Conservation (phyloP, 1,140 invertebrate species). For the Macrotrachela quadricornifera region DNA sequence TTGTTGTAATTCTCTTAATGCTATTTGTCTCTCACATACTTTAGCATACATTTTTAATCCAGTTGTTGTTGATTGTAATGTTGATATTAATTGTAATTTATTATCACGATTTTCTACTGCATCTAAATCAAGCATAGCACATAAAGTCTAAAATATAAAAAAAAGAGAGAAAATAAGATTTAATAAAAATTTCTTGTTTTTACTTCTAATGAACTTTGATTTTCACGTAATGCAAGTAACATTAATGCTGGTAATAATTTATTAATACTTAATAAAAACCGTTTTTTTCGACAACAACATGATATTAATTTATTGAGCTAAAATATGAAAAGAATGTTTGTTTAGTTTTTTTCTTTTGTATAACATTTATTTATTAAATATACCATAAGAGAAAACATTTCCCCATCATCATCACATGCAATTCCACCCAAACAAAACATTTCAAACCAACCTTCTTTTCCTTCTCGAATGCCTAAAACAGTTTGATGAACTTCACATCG, state of each 20-base stretch:
- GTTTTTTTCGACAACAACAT: conserved; percentile 56
- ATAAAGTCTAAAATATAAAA: conserved; percentile 42
- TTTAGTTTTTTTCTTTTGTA: too few relatives aligned
- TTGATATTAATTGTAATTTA: conserved; percentile 50
- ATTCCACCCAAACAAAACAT: conserved; percentile 48
- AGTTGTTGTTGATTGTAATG: conserved; percentile 48
- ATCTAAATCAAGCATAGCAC: conserved; percentile 59
- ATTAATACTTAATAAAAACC: conserved; percentile 46
- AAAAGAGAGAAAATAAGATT: not conserved
- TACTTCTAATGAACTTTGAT: conserved; percentile 33
- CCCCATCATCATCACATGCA: conserved; percentile 46
- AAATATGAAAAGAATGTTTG: not conserved
- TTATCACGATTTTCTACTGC: conserved; percentile 40
- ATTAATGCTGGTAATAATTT: conserved; percentile 50
- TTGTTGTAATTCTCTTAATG: conserved; percentile 58
- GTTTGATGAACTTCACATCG: conserved; percentile 54
- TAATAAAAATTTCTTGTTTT: not conserved
- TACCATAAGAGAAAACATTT: conserved; percentile 56
- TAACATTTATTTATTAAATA: conserved; percentile 11
- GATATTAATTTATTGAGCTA: conserved; percentile 46
- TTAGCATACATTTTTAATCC: conserved; percentile 48
- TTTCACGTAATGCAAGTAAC: conserved; percentile 48
- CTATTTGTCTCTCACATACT: conserved; percentile 49
- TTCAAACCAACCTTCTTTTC: conserved; percentile 52
- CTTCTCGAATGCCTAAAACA: conserved; percentile 49